Evolutionary conservation across 2,888 invertebrate genomes (phyloP), one percentile per base, ranked within the genome.

Genomic region (Aleiodes leptofemur): DNA sequence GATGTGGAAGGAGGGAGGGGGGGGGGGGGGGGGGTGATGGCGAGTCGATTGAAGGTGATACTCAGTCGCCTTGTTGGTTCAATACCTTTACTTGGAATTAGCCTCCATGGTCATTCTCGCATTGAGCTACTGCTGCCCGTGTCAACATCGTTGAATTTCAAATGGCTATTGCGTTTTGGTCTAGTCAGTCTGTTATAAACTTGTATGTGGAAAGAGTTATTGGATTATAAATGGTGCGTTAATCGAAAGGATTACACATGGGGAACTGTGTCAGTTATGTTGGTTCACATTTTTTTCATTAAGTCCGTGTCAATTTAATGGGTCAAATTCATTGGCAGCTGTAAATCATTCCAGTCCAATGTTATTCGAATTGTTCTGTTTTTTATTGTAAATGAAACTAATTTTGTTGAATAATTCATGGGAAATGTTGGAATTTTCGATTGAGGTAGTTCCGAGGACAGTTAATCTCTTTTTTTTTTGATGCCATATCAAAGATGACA

Each of bases 61-160:
- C 23, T 34, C 48, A 48, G 64, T 64, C 9, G 14, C 56, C 16
- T 56, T 23, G 29, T 56, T 64, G 64, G 38, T 23, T 43, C 64
- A 64, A 64, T 64, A 64, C 64, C 64, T 64, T n/a, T n/a, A n/a
- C n/a, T n/a, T 48, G 64, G 48, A 23, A 64, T 64, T 64, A 64
- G 43, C 64, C 64, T 64, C 43, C 43, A 64, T 48, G 48, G 48
- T 48, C 43, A 16, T 11, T 14, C 16, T 48, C 64, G 48, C 38
- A 9, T 11, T 14, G n/a, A 38, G 61, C 29, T 13, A 9, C 23
- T 23, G 34, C 34, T 13, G 16, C 48, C 48, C 57, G 14, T 34
- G 77, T 69, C 73, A 69, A 72, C 69, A 64, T 74, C 64, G 64
- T 74, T 77, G 77, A 74, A 77, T 77, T 74, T 74, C 69, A 69